Percentiles rank a stretch among this genome's conserved stretches.
These are phyloP conservation scores for Rhopalosiphum padi DNA, from an alignment of 1,140 invertebrate genomes.

Conservation along the genomic window DNA sequence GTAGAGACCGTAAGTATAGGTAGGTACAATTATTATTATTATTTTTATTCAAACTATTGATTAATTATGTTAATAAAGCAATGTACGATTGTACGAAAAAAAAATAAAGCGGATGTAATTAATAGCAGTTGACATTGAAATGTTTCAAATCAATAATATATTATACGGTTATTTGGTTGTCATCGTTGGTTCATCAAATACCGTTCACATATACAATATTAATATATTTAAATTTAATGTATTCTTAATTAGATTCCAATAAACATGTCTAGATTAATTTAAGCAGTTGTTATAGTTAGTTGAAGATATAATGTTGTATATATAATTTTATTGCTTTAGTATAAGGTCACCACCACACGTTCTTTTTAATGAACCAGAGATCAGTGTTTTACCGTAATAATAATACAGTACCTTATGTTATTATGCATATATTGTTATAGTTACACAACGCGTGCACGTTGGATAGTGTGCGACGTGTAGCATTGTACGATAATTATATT, in stretches of 20 bases:
- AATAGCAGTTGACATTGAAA: background rate
- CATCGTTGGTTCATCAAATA: background rate
- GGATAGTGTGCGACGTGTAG: background rate
- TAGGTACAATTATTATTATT: too few relatives aligned
- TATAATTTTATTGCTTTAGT: background rate
- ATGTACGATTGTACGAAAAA: background rate
- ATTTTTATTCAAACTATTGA: background rate
- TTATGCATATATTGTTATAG: background rate
- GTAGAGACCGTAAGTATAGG: too few relatives aligned
- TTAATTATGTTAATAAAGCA: background rate
- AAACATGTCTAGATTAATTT: constrained; percentile 8
- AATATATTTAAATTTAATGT: background rate
- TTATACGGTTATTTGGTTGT: background rate
- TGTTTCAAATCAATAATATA: background rate
- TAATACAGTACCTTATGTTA: background rate
- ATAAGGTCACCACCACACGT: background rate
- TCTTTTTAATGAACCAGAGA: background rate
- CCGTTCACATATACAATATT: background rate
- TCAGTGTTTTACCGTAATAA: constrained; percentile 5
- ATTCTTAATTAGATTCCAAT: constrained; percentile 4
- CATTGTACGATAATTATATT: constrained; percentile 4
- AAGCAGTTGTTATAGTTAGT: background rate
- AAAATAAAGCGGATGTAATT: background rate
- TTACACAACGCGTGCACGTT: background rate
- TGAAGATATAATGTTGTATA: background rate